A percentile compares a stretch with the other conserved stretches of the same genome.
Conservation (phyloP, 1,140 invertebrate genomes). For the Cherax destructor region DNA sequence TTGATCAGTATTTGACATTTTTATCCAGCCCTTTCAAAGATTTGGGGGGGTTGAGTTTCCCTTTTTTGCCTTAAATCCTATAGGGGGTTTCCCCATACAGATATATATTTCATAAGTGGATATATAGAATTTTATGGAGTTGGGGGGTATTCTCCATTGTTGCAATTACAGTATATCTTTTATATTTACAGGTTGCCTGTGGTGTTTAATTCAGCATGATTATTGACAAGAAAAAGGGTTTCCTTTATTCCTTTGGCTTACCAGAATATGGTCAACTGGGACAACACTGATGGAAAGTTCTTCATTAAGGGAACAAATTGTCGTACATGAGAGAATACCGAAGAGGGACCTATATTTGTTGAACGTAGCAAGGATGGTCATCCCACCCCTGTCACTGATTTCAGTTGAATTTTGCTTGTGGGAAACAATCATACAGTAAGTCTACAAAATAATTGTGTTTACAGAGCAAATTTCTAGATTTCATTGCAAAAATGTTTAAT, state of each 20-base stretch:
- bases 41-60: too few relatives aligned
- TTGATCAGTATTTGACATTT: too few relatives aligned
- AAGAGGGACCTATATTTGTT: constrained; percentile 88
- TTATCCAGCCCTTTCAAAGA: too few relatives aligned
- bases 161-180: neutral
- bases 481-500: too few relatives aligned
- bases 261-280: constrained; percentile 94
- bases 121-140: too few relatives aligned
- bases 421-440: constrained; percentile 91
- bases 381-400: constrained; percentile 87
- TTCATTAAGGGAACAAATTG: constrained; percentile 91
- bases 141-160: too few relatives aligned
- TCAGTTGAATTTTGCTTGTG: constrained; percentile 93
- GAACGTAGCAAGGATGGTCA: constrained; percentile 93
- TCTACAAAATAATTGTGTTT: constrained; percentile 22
- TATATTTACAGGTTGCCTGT: constrained; percentile 82
- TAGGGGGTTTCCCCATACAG: too few relatives aligned
- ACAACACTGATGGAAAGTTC: constrained; percentile 95
- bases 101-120: too few relatives aligned
- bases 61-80: too few relatives aligned
- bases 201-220: constrained; percentile 95
- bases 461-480: too few relatives aligned
- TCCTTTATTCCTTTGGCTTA: constrained; percentile 91
- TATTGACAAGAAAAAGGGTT: constrained; percentile 90
- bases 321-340: constrained; percentile 90